Percentiles rank a stretch among this genome's conserved stretches.
phyloP scores from a whole-genome alignment of 2,888 invertebrate genomes.

The Icerya purchasi region DNA sequence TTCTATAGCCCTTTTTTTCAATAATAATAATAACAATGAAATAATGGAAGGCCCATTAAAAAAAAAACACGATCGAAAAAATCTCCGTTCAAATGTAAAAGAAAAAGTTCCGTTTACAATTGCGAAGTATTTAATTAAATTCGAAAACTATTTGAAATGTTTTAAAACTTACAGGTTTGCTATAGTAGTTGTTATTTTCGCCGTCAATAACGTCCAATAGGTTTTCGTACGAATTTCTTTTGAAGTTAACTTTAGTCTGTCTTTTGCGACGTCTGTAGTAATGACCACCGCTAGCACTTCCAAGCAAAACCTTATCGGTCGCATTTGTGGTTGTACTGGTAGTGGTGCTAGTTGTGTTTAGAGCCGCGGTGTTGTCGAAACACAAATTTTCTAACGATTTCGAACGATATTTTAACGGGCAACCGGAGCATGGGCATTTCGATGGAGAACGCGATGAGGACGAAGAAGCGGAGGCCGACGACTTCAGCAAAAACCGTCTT shows the following conservation, averaged over 20 bases:
- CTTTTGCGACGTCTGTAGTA: conserved; percentile 15
- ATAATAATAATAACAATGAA: no score
- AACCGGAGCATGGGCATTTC: conserved; percentile 9
- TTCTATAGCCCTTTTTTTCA: no score
- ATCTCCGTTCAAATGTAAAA: no score
- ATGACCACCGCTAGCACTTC: conserved; percentile 15
- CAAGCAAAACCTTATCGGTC: conserved; percentile 6
- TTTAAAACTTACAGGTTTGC: no score
- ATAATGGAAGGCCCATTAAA: no score
- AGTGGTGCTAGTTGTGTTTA: conserved; percentile 3
- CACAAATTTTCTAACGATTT: conserved; percentile 15
- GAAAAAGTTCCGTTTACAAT: no score
- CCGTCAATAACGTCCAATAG: conserved; percentile 25
- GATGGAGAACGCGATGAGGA: neutral
- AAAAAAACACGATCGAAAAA: no score
- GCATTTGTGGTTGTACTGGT: conserved; percentile 10
- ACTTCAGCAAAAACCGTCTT: neutral
- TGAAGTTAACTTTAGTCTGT: conserved; percentile 24
- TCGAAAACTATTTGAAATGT: no score
- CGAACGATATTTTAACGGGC: conserved; percentile 7
- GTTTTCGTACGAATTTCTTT: conserved; percentile 51
- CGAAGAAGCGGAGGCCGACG: neutral
- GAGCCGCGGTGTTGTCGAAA: conserved; percentile 15
- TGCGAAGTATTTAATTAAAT: no score
- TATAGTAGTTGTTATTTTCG: neutral